phyloP scores from a whole-genome alignment of 2,797 vertebrate species.

The Sebastes steindachneri region DNA sequence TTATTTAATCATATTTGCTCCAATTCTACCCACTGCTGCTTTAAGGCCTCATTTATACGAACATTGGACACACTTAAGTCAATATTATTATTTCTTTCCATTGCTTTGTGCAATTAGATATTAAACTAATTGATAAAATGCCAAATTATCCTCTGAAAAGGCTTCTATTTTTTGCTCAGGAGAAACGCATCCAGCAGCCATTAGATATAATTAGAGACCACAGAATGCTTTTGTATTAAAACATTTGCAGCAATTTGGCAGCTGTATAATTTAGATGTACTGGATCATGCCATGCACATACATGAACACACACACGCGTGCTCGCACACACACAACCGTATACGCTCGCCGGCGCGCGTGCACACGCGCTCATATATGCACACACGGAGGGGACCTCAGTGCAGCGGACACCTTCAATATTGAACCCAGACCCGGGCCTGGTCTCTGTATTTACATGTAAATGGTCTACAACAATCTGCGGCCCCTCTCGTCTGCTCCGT shows the following conservation, averaged over 20 bases:
- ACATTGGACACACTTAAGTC: constrained; percentile 7
- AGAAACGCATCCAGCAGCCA: constrained; percentile 79
- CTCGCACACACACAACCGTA: constrained; percentile 50
- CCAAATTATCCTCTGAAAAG: constrained; percentile 52
- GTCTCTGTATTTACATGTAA: constrained; percentile 88
- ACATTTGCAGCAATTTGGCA: constrained; percentile 84
- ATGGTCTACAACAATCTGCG: constrained; percentile 88
- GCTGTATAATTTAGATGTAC: constrained; percentile 81
- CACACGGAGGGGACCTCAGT: constrained; percentile 78
- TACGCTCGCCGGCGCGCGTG: constrained; percentile 40
- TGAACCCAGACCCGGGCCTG: constrained; percentile 83
- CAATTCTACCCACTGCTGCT: rapidly evolving
- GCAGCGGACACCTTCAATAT: constrained; percentile 85
- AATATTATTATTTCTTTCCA: constrained; percentile 25
- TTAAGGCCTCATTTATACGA: constrained; percentile 9
- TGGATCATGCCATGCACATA: constrained; percentile 81
- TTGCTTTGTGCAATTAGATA: constrained; percentile 27
- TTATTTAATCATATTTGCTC: too few species aligned
- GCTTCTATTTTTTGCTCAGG: constrained; percentile 42
- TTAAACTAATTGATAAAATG: constrained; percentile 42
- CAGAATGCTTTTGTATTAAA: constrained; percentile 85
- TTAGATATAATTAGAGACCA: constrained; percentile 82
- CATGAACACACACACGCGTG: constrained; percentile 67
- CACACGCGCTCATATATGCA: constrained; percentile 66
- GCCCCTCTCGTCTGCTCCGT: constrained; percentile 73